phyloP scores from a whole-genome alignment of 2,797 vertebrate species.

The Triplophysa yarkandensis region DNA sequence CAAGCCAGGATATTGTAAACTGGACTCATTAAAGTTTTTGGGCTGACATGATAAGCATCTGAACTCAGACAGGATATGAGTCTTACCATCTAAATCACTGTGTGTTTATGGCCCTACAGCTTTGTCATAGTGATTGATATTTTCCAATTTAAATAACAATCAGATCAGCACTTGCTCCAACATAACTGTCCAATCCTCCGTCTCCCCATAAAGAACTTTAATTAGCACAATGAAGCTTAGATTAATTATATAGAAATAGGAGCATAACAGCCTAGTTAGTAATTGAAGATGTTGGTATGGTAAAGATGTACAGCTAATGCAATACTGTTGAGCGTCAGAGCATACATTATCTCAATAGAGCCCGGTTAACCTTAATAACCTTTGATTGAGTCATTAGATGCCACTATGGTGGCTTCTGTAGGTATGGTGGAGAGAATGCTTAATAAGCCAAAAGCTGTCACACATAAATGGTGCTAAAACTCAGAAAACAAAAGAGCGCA shows the following conservation, averaged over 20 bases:
- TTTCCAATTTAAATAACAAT: slow-evolving; percentile 61
- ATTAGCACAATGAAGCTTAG: slow-evolving; percentile 55
- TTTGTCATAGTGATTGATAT: slow-evolving; percentile 64
- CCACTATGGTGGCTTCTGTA: slow-evolving; percentile 18
- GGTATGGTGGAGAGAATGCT: slow-evolving; percentile 20
- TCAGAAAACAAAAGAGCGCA: slow-evolving; percentile 2
- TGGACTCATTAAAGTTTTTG: slow-evolving; percentile 60
- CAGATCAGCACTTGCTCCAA: slow-evolving; percentile 52
- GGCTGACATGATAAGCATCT: slow-evolving; percentile 62
- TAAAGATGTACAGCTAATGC: slow-evolving; percentile 32
- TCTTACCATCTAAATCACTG: slow-evolving; percentile 54
- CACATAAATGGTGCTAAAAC: slow-evolving; percentile 31
- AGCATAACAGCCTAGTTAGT: slow-evolving; percentile 43
- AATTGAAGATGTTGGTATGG: slow-evolving; percentile 32
- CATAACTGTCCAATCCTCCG: slow-evolving; percentile 50
- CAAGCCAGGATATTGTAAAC: slow-evolving; percentile 55
- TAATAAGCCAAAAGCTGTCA: slow-evolving; percentile 21
- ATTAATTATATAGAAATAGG: slow-evolving; percentile 50
- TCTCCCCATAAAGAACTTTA: slow-evolving; percentile 57
- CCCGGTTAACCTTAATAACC: slow-evolving; percentile 27
- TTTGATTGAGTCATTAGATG: slow-evolving; percentile 21
- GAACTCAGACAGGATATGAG: slow-evolving; percentile 54
- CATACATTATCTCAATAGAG: slow-evolving; percentile 35
- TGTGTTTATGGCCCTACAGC: slow-evolving; percentile 30
- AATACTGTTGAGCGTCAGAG: slow-evolving; percentile 26